Percentiles rank a stretch among this genome's conserved stretches.
Conservation (phyloP, 2,888 invertebrate genomes). For the Aporophyla nigra region DNA sequence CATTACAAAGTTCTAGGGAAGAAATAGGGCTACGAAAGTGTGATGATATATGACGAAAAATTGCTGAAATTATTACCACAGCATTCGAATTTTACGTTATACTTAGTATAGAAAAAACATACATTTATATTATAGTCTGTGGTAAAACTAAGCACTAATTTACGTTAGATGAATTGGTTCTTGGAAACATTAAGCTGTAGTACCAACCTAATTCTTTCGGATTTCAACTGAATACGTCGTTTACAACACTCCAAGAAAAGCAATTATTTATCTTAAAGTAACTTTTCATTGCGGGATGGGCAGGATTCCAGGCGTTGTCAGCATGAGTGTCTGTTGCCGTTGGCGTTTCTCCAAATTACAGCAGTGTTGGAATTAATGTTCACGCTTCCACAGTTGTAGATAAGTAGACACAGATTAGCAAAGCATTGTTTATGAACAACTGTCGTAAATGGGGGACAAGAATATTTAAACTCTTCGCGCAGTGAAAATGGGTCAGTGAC, state of each 20-base stretch:
- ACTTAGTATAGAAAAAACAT: background rate
- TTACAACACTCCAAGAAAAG: constrained; percentile 32
- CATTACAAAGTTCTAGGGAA: background rate
- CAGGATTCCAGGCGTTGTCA: constrained; percentile 59
- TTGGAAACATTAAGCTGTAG: too few relatives aligned
- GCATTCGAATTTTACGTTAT: background rate
- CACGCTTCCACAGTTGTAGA: constrained; percentile 46
- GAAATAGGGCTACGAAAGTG: background rate
- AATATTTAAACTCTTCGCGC: background rate
- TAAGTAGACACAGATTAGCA: constrained; percentile 59
- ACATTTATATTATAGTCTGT: background rate
- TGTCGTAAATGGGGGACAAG: too few relatives aligned
- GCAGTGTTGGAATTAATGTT: constrained; percentile 55
- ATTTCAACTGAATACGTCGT: constrained; percentile 17
- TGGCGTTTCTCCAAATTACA: constrained; percentile 56
- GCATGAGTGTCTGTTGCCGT: constrained; percentile 52
- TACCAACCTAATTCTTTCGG: background rate
- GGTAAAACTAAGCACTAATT: background rate
- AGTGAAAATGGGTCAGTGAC: background rate
- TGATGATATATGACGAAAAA: background rate
- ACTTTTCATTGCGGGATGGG: constrained; percentile 55
- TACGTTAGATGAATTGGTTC: background rate
- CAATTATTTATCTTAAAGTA: constrained; percentile 59
- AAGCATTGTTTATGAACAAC: constrained; percentile 20
- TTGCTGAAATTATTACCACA: background rate